These are phyloP conservation scores for Oenanthe oenanthe DNA, from an alignment of 2,113 vertebrate species.

Conservation along the genomic window DNA sequence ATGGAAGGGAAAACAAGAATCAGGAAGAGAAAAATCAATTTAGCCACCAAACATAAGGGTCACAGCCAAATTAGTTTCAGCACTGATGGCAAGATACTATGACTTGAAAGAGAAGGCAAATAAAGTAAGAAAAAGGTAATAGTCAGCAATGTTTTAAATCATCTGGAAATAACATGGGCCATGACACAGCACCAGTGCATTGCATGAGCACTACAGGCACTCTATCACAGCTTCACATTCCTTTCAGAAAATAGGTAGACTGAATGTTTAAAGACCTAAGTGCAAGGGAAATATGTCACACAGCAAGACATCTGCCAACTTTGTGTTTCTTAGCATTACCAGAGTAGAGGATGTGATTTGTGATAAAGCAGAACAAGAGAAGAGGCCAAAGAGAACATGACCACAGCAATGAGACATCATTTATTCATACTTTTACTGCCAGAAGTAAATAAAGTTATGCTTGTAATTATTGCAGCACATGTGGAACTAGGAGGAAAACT, in stretches of 20 bases:
- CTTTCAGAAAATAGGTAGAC: conserved; percentile 35
- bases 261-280: conserved; percentile 11
- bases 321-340: conserved; percentile 1
- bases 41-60: conserved; percentile 6
- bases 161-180: background rate
- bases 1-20: conserved; percentile 51
- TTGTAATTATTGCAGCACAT: conserved; percentile 39
- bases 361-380: background rate
- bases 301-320: conserved; percentile 25
- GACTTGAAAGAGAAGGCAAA: background rate
- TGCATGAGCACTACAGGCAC: background rate
- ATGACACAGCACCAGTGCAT: background rate
- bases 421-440: conserved; percentile 43
- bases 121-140: conserved; percentile 28
- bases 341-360: background rate
- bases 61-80: conserved; percentile 50
- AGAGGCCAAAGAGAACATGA: background rate
- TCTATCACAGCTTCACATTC: conserved; percentile 23
- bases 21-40: conserved; percentile 62
- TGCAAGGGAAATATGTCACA: conserved; percentile 22
- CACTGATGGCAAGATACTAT: background rate
- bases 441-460: conserved; percentile 48
- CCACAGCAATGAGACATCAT: background rate
- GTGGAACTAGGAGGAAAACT: conserved; percentile 23
- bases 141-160: conserved; percentile 44